These are phyloP conservation scores for Tillus elongatus DNA, from an alignment of 2,888 invertebrate species.

Conservation along the genomic window DNA sequence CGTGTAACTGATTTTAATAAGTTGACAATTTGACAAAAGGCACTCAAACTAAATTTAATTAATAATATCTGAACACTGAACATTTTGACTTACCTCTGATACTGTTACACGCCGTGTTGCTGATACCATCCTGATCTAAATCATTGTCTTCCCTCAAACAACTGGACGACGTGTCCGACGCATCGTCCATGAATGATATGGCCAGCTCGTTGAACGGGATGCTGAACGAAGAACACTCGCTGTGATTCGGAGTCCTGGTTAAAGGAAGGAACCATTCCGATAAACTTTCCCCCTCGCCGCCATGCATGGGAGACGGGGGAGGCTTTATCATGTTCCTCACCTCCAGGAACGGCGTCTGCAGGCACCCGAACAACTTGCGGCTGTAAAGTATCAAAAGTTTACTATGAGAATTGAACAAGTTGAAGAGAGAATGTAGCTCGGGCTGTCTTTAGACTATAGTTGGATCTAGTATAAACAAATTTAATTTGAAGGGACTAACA, in stretches of 20 bases:
- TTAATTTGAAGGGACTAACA: no score
- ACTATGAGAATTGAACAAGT: no score
- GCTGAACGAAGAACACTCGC: conserved; percentile 40
- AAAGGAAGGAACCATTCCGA: conserved; percentile 41
- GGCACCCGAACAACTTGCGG: conserved; percentile 50
- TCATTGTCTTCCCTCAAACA: conserved; percentile 17
- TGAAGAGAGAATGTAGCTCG: background rate
- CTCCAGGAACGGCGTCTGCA: conserved; percentile 50
- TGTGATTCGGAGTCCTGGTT: conserved; percentile 23
- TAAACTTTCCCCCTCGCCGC: conserved; percentile 37
- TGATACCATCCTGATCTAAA: conserved; percentile 26
- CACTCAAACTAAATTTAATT: background rate
- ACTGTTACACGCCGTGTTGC: conserved; percentile 32
- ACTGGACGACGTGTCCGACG: conserved; percentile 34
- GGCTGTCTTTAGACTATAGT: no score
- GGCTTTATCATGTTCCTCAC: conserved; percentile 50
- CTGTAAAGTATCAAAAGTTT: conserved; percentile 33
- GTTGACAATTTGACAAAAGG: no score
- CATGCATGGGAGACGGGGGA: conserved; percentile 37
- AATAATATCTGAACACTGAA: conserved; percentile 6
- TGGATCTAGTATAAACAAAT: no score
- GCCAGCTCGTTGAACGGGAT: conserved; percentile 40
- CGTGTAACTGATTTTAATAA: conserved; percentile 1
- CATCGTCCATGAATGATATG: conserved; percentile 40
- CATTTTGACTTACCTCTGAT: conserved; percentile 29